Evolutionary conservation across 2,888 invertebrate genomes (phyloP).

Genomic region (Pogonocherus hispidulus): DNA sequence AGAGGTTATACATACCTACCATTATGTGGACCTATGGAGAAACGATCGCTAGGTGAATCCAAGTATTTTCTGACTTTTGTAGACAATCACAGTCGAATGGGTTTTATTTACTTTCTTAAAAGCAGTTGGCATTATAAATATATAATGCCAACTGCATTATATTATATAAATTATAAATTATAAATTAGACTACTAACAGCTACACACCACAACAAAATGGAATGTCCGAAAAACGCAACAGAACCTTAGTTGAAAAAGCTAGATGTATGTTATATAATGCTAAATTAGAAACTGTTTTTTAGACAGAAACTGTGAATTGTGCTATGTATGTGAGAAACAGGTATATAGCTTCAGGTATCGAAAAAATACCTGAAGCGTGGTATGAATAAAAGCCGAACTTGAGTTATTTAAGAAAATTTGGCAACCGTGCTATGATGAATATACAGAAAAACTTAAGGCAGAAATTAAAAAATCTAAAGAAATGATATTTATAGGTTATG

Average conservation of each 20-base stretch:
- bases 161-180: no score
- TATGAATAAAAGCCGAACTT: background rate
- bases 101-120: conserved; percentile 2
- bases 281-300: conserved; percentile 41
- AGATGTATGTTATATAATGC: conserved; percentile 46
- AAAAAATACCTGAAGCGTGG: background rate
- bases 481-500: conserved; percentile 5
- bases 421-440: background rate
- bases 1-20: conserved; percentile 44
- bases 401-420: background rate
- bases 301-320: conserved; percentile 47
- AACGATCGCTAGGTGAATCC: conserved; percentile 45
- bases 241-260: conserved; percentile 52
- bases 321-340: conserved; percentile 47
- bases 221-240: conserved; percentile 47
- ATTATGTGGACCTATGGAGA: conserved; percentile 55
- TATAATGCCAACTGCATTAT: no score
- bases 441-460: background rate
- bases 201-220: conserved; percentile 58
- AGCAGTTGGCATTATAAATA: conserved; percentile 54
- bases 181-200: conserved; percentile 50
- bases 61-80: conserved; percentile 57
- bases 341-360: conserved; percentile 7
- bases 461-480: conserved; percentile 47
- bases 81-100: conserved; percentile 52